These are phyloP conservation scores for Megaleporinus macrocephalus DNA, from an alignment of 2,113 vertebrate species.

Conservation along the genomic window DNA sequence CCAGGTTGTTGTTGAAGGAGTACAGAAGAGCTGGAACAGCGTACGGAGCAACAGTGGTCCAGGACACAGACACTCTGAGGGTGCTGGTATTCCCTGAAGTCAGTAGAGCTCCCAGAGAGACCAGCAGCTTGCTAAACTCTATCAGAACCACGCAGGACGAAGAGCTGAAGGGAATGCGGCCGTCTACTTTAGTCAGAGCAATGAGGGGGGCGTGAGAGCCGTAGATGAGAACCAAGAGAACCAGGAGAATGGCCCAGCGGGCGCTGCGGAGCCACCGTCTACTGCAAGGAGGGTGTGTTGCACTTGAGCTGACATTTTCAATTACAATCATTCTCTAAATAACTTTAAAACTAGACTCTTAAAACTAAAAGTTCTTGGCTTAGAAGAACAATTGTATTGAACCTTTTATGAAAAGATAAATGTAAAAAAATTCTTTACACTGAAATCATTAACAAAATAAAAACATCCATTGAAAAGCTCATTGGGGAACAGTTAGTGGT, in stretches of 20 bases:
- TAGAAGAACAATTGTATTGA: neutral
- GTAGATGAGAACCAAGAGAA: conserved; percentile 84
- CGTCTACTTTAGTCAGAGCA: conserved; percentile 82
- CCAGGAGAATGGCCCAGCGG: conserved; percentile 82
- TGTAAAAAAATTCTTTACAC: no score
- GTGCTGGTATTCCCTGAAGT: conserved; percentile 58
- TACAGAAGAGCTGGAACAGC: conserved; percentile 89
- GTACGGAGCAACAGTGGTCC: conserved; percentile 76
- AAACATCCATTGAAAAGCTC: no score
- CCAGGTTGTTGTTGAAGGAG: conserved; percentile 93
- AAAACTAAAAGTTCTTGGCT: neutral
- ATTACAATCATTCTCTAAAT: conserved; percentile 72
- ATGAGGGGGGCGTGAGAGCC: conserved; percentile 92
- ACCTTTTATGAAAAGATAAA: no score
- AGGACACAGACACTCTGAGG: conserved; percentile 15
- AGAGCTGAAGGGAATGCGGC: conserved; percentile 85
- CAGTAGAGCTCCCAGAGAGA: conserved; percentile 76
- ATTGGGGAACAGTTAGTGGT: no score
- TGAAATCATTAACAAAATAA: no score
- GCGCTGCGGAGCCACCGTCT: conserved; percentile 57
- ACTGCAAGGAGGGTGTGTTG: conserved; percentile 39
- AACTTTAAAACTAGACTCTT: neutral
- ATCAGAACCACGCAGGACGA: conserved; percentile 87
- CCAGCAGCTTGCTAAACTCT: conserved; percentile 82
- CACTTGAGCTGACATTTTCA: conserved; percentile 58